Percentiles rank a stretch among this genome's conserved stretches.
Conservation (phyloP, 2,888 invertebrate species). For the Ypsolopha sequella region DNA sequence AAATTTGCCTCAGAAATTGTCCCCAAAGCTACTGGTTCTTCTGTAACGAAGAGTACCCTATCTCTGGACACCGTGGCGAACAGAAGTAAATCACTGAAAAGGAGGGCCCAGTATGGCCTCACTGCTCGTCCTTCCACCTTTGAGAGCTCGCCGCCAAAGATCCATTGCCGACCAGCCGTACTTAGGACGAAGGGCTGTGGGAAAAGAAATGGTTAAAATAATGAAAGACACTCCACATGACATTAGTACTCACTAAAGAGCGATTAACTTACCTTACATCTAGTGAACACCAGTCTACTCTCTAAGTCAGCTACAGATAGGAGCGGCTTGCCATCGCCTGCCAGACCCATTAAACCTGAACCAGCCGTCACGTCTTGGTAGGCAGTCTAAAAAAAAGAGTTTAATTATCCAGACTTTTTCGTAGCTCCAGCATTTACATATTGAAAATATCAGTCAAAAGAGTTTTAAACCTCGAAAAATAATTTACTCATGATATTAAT, state of each 20-base stretch:
- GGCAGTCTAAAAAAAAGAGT: slow-evolving; percentile 59
- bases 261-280: slow-evolving; percentile 76
- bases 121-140: slow-evolving; percentile 86
- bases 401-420: background rate
- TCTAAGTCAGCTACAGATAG: slow-evolving; percentile 88
- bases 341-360: slow-evolving; percentile 87
- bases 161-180: slow-evolving; percentile 89
- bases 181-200: slow-evolving; percentile 84
- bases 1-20: slow-evolving; percentile 88
- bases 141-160: slow-evolving; percentile 88
- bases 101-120: slow-evolving; percentile 87
- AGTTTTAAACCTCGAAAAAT: too few species aligned
- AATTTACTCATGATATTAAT: too few species aligned
- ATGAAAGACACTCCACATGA: background rate
- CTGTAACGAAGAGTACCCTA: slow-evolving; percentile 87
- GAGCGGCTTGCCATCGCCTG: slow-evolving; percentile 85
- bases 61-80: slow-evolving; percentile 90
- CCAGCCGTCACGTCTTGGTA: slow-evolving; percentile 88
- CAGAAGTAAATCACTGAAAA: slow-evolving; percentile 86
- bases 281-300: slow-evolving; percentile 89
- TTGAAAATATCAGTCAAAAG: too few species aligned
- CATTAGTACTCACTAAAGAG: background rate
- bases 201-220: background rate
- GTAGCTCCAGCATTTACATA: too few species aligned
- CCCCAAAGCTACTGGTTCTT: slow-evolving; percentile 84